Evolutionary conservation across 2,113 vertebrate genomes (phyloP).

Genomic region (Benitochromis conjunctus): DNA sequence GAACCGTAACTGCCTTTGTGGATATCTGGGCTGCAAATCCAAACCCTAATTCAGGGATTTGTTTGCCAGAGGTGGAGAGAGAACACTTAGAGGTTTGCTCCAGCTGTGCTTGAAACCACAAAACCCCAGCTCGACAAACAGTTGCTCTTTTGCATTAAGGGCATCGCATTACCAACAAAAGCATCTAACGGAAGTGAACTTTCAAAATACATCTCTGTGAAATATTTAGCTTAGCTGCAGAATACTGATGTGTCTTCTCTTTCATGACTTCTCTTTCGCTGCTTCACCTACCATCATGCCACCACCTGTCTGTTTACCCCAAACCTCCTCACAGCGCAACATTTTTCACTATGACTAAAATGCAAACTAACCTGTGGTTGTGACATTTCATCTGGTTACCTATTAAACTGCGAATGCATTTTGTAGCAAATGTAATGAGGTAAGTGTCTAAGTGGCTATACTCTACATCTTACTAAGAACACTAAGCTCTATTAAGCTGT

Average conservation of each 20-base stretch:
- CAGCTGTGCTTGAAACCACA: constrained; percentile 17
- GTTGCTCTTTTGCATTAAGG: not conserved
- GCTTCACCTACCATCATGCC: too few relatives aligned
- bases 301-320: not conserved
- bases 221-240: not conserved
- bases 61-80: constrained; percentile 26
- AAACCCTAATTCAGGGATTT: constrained; percentile 51
- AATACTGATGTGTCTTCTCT: not conserved
- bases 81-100: constrained; percentile 36
- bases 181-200: not conserved
- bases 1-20: not conserved
- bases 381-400: not conserved
- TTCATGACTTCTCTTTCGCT: not conserved
- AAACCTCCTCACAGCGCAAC: not conserved
- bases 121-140: constrained; percentile 26
- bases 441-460: not conserved
- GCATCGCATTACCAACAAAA: not conserved
- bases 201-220: not conserved
- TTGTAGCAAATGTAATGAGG: not conserved
- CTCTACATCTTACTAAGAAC: not conserved
- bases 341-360: not conserved
- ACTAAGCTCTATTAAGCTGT: not conserved
- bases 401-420: not conserved
- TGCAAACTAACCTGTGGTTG: not conserved
- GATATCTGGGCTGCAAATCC: constrained; percentile 10